These are phyloP conservation scores for Camponotus floridanus DNA, from an alignment of 1,140 invertebrate species.

Conservation along the genomic window DNA sequence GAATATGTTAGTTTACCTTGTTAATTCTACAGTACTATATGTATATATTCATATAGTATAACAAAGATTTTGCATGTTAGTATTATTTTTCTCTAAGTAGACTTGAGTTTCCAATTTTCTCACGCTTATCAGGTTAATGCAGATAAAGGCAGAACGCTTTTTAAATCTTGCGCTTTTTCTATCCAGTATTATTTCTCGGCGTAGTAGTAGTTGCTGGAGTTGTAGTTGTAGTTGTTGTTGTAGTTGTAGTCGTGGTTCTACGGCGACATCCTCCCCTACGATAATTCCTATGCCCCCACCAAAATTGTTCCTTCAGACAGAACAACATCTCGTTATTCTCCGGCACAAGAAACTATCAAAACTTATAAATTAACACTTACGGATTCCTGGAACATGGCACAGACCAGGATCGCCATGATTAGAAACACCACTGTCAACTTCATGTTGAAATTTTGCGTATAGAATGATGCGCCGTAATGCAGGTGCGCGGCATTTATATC, in stretches of 20 bases:
- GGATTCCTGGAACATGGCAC: slow-evolving; percentile 51
- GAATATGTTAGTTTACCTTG: neutral
- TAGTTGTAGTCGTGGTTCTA: neutral
- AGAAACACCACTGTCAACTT: slow-evolving; percentile 54
- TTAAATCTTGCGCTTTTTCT: slow-evolving; percentile 6
- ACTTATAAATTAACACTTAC: slow-evolving; percentile 21
- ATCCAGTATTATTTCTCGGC: no score
- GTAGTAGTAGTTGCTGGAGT: no score
- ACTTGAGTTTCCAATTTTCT: neutral
- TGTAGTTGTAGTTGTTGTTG: neutral
- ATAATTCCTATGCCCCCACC: no score
- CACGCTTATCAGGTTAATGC: neutral
- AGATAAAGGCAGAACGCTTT: neutral
- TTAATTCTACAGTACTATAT: neutral
- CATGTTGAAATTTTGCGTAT: slow-evolving; percentile 52
- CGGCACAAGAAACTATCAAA: neutral
- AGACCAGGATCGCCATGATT: slow-evolving; percentile 65
- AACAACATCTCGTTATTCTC: neutral
- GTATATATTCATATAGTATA: neutral
- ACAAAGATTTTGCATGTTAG: neutral
- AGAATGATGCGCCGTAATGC: neutral
- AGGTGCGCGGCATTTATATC: slow-evolving; percentile 61
- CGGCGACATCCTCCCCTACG: neutral
- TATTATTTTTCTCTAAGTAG: neutral
- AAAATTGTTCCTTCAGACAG: slow-evolving; percentile 12